Percentiles rank a stretch among this genome's conserved stretches.
These are phyloP conservation scores for Lasiurus borealis DNA, from an alignment of 2,113 vertebrate species.

Conservation along the genomic window DNA sequence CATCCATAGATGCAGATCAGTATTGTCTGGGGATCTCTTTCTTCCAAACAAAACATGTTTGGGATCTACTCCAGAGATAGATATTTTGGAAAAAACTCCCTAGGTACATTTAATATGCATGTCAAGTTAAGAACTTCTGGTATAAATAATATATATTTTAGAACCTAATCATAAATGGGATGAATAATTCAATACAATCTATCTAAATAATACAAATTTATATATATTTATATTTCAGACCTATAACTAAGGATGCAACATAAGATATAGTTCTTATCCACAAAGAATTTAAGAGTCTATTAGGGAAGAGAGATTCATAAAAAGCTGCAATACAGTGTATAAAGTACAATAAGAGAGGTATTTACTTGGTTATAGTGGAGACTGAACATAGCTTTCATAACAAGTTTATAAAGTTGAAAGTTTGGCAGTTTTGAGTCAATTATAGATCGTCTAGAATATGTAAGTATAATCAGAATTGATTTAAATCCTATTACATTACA, in stretches of 20 bases:
- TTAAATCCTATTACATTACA: constrained; percentile 49
- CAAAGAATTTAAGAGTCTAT: constrained; percentile 36
- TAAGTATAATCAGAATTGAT: constrained; percentile 44
- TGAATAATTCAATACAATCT: constrained; percentile 40
- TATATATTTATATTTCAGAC: background rate
- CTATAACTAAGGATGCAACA: constrained; percentile 39
- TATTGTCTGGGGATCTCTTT: background rate
- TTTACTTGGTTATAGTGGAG: background rate
- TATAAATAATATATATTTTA: constrained; percentile 3
- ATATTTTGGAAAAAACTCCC: constrained; percentile 44
- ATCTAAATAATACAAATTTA: constrained; percentile 16
- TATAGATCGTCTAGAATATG: background rate
- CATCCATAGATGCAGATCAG: background rate
- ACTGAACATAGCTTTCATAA: background rate
- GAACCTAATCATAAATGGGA: background rate
- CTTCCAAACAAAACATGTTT: background rate
- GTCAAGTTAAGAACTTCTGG: constrained; percentile 18
- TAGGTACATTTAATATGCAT: background rate
- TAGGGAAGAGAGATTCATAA: background rate
- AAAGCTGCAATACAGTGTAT: background rate
- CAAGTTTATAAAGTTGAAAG: constrained; percentile 19
- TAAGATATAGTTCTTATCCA: background rate
- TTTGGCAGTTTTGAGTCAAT: background rate
- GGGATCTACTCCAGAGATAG: background rate
- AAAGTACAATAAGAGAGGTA: background rate